Conservation (phyloP, 53 echinoderm and acorn worm species). For the Echinarachnius parma region DNA sequence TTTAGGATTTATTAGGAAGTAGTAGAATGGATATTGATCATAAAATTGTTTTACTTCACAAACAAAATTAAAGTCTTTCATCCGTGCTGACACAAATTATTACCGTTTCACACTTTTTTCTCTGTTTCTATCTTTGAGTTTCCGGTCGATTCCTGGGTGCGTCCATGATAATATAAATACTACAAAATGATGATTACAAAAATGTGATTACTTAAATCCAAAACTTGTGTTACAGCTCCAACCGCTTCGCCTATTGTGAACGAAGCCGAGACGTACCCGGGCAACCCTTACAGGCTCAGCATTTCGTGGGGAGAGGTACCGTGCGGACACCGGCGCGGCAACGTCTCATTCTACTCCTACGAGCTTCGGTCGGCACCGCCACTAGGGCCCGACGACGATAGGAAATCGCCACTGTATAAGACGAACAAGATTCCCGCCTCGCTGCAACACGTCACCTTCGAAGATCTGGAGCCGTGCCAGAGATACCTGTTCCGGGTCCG, state of each 20-base stretch:
- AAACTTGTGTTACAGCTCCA: slow-evolving; percentile 1
- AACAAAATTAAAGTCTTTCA: no score
- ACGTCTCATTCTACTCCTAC: slow-evolving; percentile 40
- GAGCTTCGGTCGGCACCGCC: slow-evolving; percentile 22
- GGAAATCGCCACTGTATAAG: neutral
- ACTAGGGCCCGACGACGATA: no score
- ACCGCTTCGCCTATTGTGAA: slow-evolving; percentile 29
- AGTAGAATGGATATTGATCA: no score
- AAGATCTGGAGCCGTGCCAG: slow-evolving; percentile 61
- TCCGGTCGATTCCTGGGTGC: no score
- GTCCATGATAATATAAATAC: no score
- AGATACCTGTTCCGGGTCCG: slow-evolving; percentile 55
- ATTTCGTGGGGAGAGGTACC: slow-evolving; percentile 45
- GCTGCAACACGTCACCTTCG: slow-evolving; percentile 12
- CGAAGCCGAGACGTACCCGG: neutral
- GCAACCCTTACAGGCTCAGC: slow-evolving; percentile 27
- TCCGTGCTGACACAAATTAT: no score
- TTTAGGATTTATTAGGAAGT: no score
- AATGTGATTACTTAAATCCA: no score
- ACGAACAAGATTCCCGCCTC: slow-evolving; percentile 34
- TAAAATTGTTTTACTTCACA: no score
- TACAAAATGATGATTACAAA: no score
- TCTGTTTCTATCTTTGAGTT: no score
- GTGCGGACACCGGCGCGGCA: slow-evolving; percentile 45
- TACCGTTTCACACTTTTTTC: no score